These are phyloP conservation scores for Tipula vernalis DNA, from an alignment of 2,888 invertebrate species.

Conservation along the genomic window DNA sequence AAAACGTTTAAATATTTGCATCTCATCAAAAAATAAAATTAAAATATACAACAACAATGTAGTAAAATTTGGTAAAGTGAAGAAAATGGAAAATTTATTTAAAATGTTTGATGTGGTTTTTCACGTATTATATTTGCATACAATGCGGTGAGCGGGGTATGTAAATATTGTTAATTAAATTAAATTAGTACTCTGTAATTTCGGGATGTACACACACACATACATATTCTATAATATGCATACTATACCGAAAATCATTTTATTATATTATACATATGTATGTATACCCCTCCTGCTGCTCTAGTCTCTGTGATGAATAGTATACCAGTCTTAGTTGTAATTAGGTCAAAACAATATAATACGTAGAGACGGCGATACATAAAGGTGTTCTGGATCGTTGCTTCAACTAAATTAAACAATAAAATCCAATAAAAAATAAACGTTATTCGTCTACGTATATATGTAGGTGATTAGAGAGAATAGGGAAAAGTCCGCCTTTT, in stretches of 20 bases:
- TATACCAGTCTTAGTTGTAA: not conserved
- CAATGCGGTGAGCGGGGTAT: not conserved
- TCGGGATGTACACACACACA: not conserved
- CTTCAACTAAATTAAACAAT: not conserved
- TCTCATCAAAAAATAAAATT: not conserved
- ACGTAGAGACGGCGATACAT: not conserved
- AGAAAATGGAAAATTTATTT: not conserved
- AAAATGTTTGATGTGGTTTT: not conserved
- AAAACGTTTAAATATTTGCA: not conserved
- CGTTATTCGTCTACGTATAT: not conserved
- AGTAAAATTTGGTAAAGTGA: not conserved
- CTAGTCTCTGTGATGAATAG: not conserved
- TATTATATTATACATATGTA: not conserved
- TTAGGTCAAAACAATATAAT: not conserved
- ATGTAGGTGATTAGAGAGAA: not conserved
- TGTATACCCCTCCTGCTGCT: not conserved
- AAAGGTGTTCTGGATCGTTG: not conserved
- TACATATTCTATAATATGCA: not conserved
- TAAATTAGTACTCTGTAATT: not conserved
- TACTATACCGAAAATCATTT: not conserved
- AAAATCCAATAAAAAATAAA: not conserved
- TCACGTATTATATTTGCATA: not conserved
- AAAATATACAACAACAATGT: not conserved
- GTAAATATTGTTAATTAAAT: not conserved
- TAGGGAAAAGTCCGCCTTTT: not conserved